Conservation (phyloP, 2,888 invertebrate genomes). For the Zootermopsis nevadensis region DNA sequence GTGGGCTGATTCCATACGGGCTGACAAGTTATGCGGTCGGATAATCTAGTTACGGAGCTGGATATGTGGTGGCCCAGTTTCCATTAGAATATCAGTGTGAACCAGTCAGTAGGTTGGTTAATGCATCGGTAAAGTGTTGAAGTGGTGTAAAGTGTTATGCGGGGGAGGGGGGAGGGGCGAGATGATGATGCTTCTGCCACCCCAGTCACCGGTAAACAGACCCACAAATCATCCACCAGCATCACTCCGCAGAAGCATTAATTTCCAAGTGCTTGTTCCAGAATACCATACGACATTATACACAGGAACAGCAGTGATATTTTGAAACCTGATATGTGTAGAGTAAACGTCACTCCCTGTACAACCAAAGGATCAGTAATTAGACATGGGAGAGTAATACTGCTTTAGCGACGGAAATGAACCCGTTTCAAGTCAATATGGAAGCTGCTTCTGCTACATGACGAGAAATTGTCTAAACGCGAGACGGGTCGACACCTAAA, state of each 20-base stretch:
- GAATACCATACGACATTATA: neutral
- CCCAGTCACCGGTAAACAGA: constrained; percentile 8
- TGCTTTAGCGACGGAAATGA: too few relatives aligned
- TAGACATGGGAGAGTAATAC: neutral
- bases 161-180: neutral
- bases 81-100: constrained; percentile 26
- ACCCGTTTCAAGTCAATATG: too few relatives aligned
- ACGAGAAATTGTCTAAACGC: too few relatives aligned
- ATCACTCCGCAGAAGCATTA: neutral
- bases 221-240: constrained; percentile 4
- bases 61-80: constrained; percentile 11
- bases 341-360: neutral
- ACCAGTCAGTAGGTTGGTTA: neutral
- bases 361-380: neutral
- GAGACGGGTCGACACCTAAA: too few relatives aligned
- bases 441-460: too few relatives aligned
- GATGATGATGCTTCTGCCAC: neutral
- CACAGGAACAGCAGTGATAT: neutral
- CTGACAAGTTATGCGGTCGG: constrained; percentile 19
- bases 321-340: neutral
- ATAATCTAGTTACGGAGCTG: neutral
- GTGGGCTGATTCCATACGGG: constrained; percentile 22
- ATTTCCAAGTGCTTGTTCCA: constrained; percentile 19
- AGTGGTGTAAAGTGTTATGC: constrained; percentile 6
- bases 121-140: constrained; percentile 24